Base-by-base conservation (phyloP, 2,113 vertebrate species). In the Gallinago undulata region DNA sequence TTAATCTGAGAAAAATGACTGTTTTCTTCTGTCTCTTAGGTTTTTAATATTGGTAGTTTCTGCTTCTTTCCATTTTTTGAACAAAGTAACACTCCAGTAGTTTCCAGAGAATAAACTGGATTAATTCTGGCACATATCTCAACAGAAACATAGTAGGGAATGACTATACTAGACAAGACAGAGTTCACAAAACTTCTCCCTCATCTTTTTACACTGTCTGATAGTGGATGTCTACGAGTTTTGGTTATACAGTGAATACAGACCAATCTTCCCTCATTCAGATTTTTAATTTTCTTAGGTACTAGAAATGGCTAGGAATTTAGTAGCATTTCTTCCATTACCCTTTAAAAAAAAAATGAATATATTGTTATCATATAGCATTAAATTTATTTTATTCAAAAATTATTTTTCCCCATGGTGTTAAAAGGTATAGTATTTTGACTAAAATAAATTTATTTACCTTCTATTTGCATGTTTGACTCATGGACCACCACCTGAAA, bases 381-480 rank as follows among this genome's bases (percentile, higher is more conserved):
- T 43, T 73, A 86, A 3, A 55, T 77, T 68, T 27, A 48, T 47
- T 78, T 53, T 69, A 76, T 28, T 70, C 0, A 66, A 77, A 50
- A 51, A 6, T 4, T 35, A 1, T 55, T 83, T 84, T 92, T 8
- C 12, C 39, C 62, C 13, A 11, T 43, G 7, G 9, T n/a, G 45
- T 62, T 73, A 78, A 73, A 86, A 73, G 9, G 5, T 48, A 50
- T 3, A 2, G 6, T 21, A 69, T 39, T 64, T 30, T 45, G 43
- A 51, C 23, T 84, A 21, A 70, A 50, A 5, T 28, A 24, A 81
- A 4, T 23, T 79, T 55, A 59, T 47, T 97, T 98, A 98, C 98
- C 97, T 97, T 96, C 94, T 64, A 5, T 62, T 85, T 87, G 84
- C 14, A 60, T 4, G 5, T 11, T 72, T 53, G 94, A 86, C 33